Evolutionary conservation across 2,888 invertebrate species (phyloP).

Genomic region (Anodontia alba): DNA sequence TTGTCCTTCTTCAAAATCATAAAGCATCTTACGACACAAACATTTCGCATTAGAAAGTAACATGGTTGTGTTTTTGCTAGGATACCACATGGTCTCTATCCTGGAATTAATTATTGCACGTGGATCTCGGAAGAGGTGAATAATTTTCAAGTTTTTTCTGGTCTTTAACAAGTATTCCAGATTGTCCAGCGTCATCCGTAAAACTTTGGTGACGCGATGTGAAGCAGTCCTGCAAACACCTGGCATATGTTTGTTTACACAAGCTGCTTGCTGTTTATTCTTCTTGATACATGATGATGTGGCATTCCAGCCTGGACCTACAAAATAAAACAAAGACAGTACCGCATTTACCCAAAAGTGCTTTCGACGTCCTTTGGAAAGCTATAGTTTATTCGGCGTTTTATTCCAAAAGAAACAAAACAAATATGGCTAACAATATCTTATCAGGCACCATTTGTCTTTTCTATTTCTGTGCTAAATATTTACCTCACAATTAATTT

Average conservation of each 20-base stretch:
- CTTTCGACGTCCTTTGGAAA: no score
- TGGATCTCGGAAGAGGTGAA: conserved; percentile 37
- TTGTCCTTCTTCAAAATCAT: conserved; percentile 29
- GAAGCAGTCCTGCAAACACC: conserved; percentile 8
- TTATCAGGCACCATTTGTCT: no score
- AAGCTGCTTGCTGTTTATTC: neutral
- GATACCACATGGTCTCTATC: conserved; percentile 31
- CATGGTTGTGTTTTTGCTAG: neutral
- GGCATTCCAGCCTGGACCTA: neutral
- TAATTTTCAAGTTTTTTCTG: conserved; percentile 21
- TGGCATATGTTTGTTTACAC: neutral
- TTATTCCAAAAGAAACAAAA: no score
- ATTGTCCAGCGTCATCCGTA: conserved; percentile 25
- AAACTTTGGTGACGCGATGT: conserved; percentile 29
- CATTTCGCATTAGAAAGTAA: conserved; percentile 13
- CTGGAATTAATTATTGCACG: conserved; percentile 36
- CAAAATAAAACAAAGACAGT: neutral
- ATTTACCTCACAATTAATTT: no score
- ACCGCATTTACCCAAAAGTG: no score
- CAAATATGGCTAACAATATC: no score
- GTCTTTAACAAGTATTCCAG: conserved; percentile 12
- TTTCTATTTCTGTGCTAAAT: no score
- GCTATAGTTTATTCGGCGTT: no score
- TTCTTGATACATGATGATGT: neutral
- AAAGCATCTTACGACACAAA: conserved; percentile 28